Conservation (phyloP, 2,797 vertebrate species). For the Hirundo rustica region DNA sequence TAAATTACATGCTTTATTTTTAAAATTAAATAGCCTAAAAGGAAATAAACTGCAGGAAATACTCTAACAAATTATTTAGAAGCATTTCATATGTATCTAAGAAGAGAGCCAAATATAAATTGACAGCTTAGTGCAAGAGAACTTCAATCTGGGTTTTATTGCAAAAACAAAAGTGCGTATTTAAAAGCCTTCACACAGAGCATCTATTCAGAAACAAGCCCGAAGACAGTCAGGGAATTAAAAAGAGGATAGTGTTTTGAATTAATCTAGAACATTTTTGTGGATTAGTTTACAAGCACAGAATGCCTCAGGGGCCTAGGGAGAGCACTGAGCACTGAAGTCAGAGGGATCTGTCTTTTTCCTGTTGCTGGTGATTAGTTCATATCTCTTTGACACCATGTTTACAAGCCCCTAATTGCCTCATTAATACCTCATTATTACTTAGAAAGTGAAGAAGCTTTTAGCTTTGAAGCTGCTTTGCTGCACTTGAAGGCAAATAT, state of each 20-base stretch:
- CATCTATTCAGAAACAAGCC: conserved; percentile 65
- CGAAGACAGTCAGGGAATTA: conserved; percentile 63
- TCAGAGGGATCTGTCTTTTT: conserved; percentile 69
- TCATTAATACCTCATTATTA: conserved; percentile 83
- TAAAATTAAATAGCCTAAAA: conserved; percentile 12
- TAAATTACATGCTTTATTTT: conserved; percentile 43
- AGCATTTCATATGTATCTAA: conserved; percentile 44
- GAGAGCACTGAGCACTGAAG: conserved; percentile 39
- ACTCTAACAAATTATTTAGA: conserved; percentile 37
- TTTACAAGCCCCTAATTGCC: conserved; percentile 80
- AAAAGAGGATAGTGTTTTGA: conserved; percentile 69
- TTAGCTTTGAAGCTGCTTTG: conserved; percentile 77
- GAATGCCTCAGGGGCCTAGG: conserved; percentile 56
- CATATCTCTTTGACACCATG: conserved; percentile 73
- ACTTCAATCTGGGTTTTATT: conserved; percentile 61
- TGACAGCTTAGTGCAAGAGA: conserved; percentile 49
- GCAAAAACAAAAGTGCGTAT: conserved; percentile 62
- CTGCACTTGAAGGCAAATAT: conserved; percentile 68
- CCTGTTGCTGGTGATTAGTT: conserved; percentile 69
- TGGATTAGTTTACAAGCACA: conserved; percentile 69
- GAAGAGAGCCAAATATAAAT: conserved; percentile 51
- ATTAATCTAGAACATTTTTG: conserved; percentile 72
- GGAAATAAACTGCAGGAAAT: conserved; percentile 22
- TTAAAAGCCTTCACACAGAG: conserved; percentile 64
- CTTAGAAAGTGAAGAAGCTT: conserved; percentile 75